These are phyloP conservation scores for Thereuonema tuberculata DNA, from an alignment of 1,140 invertebrate genomes.

Conservation along the genomic window DNA sequence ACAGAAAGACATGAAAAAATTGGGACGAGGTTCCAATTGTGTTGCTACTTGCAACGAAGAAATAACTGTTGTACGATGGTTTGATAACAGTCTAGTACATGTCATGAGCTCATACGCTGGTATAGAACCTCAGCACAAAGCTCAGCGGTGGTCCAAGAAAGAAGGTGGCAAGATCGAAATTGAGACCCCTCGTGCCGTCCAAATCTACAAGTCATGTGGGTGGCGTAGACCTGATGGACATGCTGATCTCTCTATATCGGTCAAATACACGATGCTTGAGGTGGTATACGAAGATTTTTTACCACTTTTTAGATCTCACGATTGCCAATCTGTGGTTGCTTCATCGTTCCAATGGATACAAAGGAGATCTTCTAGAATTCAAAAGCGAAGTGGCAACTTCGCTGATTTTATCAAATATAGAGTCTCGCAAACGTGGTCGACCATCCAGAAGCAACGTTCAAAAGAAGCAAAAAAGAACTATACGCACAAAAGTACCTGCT, in stretches of 20 bases:
- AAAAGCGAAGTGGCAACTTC: neutral
- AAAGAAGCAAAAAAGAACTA: neutral
- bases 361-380: neutral
- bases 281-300: neutral
- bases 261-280: neutral
- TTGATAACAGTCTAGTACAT: neutral
- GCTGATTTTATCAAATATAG: too few species aligned
- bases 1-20: neutral
- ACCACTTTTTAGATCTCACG: neutral
- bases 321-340: neutral
- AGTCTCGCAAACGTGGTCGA: neutral
- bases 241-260: neutral
- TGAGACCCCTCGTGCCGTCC: neutral
- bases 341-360: neutral
- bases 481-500: neutral
- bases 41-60: neutral
- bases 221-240: neutral
- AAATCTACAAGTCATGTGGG: neutral
- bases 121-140: neutral
- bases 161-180: too few species aligned
- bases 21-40: neutral
- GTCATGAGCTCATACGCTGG: neutral
- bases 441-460: neutral
- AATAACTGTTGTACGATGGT: neutral
- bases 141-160: neutral